These are phyloP conservation scores for Eustalomyia histrio DNA, from an alignment of 2,888 invertebrate species.

Conservation along the genomic window DNA sequence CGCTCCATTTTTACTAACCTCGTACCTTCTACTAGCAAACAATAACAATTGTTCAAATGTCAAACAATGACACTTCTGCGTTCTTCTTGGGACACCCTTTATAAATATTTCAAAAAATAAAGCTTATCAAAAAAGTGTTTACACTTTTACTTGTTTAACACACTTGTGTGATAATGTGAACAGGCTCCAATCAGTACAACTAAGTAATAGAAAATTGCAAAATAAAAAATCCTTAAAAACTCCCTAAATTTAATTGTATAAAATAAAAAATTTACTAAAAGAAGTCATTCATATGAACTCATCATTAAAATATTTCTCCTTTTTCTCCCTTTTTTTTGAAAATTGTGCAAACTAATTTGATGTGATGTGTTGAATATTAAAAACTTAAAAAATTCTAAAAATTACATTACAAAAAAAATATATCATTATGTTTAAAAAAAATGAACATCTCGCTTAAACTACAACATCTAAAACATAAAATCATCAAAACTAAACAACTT, in stretches of 20 bases:
- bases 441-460: background rate
- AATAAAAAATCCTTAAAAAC: background rate
- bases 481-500: slow-evolving; percentile 14
- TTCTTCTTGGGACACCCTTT: too few relatives aligned
- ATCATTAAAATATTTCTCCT: slow-evolving; percentile 37
- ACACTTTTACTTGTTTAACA: too few relatives aligned
- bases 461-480: slow-evolving; percentile 4
- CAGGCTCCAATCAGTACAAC: too few relatives aligned
- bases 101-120: too few relatives aligned
- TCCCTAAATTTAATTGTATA: background rate
- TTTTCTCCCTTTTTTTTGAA: slow-evolving; percentile 35
- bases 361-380: slow-evolving; percentile 48
- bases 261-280: background rate
- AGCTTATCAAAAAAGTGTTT: too few relatives aligned
- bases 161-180: too few relatives aligned
- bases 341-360: slow-evolving; percentile 51
- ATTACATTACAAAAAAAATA: background rate
- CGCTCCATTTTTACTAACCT: too few relatives aligned
- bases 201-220: background rate
- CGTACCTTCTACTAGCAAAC: too few relatives aligned
- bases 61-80: too few relatives aligned
- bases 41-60: too few relatives aligned
- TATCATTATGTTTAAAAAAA: background rate
- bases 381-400: slow-evolving; percentile 7
- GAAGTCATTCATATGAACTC: background rate